Evolutionary conservation across 1,140 invertebrate genomes (phyloP).

Genomic region (Heliconius nattereri): DNA sequence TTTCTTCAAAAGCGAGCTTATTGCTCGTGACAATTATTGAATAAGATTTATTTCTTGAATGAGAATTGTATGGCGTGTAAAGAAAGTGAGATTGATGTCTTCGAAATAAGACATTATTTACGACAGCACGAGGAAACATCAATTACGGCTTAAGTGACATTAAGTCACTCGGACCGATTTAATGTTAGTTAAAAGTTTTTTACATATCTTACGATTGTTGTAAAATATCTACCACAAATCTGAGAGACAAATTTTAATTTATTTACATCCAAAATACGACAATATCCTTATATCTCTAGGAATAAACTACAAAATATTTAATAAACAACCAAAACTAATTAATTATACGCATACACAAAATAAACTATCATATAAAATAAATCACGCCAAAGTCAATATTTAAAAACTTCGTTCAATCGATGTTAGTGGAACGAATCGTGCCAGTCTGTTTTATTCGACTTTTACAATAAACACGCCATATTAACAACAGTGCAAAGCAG

Average conservation of each 20-base stretch:
- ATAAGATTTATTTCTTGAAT: constrained; percentile 37
- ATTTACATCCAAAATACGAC: too few relatives aligned
- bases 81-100: constrained; percentile 9
- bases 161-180: neutral
- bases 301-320: neutral
- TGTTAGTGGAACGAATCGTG: constrained; percentile 50
- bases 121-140: neutral
- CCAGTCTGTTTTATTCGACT: constrained; percentile 47
- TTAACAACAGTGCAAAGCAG: neutral
- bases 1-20: constrained; percentile 48
- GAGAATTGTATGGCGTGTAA: constrained; percentile 5
- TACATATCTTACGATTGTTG: too few relatives aligned
- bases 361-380: neutral
- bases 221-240: too few relatives aligned
- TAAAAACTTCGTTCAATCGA: constrained; percentile 32
- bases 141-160: neutral
- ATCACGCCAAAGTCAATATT: neutral
- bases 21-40: constrained; percentile 55
- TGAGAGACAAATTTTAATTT: too few relatives aligned
- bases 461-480: constrained; percentile 51
- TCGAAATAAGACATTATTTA: neutral
- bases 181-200: too few relatives aligned
- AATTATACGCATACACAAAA: neutral
- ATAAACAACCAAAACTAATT: neutral
- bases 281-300: neutral